Evolutionary conservation across 2,888 invertebrate species (phyloP).

Genomic region (Galerucella nymphaeae): DNA sequence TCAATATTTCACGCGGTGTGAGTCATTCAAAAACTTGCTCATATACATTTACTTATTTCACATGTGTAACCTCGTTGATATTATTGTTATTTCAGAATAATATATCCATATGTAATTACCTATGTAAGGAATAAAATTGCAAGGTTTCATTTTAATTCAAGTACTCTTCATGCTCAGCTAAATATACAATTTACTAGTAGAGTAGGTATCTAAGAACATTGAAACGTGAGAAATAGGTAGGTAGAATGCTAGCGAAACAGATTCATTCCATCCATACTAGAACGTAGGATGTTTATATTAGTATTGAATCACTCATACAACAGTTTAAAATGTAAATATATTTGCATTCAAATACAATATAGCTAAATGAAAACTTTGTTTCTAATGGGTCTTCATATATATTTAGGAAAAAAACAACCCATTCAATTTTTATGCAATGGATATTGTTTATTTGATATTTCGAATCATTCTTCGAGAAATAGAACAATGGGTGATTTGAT

Average conservation of each 20-base stretch:
- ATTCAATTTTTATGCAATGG: neutral
- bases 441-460: neutral
- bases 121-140: constrained; percentile 31
- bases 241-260: constrained; percentile 1
- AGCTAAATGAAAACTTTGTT: neutral
- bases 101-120: constrained; percentile 7
- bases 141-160: constrained; percentile 37
- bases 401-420: neutral
- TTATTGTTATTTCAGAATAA: constrained; percentile 27
- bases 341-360: neutral
- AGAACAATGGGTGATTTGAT: constrained; percentile 2
- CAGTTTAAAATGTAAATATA: neutral
- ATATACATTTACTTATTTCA: constrained; percentile 25
- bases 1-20: constrained; percentile 32
- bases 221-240: constrained; percentile 8
- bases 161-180: constrained; percentile 33
- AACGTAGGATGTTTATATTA: constrained; percentile 4
- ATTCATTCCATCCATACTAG: neutral
- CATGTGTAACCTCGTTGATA: constrained; percentile 31
- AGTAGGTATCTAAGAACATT: constrained; percentile 1
- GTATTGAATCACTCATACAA: constrained; percentile 2
- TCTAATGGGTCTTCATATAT: neutral
- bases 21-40: constrained; percentile 34
- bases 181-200: constrained; percentile 20
- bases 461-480: neutral